A percentile compares a stretch with the other conserved stretches of the same genome.
These are phyloP conservation scores for Sicus ferrugineus DNA, from an alignment of 2,888 invertebrate genomes.

Conservation along the genomic window DNA sequence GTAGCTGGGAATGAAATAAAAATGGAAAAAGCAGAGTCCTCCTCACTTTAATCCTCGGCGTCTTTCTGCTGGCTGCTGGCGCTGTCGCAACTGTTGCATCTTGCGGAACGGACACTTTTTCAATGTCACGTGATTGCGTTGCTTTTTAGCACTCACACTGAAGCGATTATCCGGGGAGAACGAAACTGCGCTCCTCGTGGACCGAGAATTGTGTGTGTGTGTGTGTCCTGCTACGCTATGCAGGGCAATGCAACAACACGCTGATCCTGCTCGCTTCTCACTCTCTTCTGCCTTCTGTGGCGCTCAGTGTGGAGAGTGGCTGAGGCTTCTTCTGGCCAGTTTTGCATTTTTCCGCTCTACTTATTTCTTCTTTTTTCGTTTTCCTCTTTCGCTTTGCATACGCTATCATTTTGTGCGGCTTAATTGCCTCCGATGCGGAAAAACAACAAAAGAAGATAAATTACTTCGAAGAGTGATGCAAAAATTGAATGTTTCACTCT, in stretches of 20 bases:
- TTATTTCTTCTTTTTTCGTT: slow-evolving; percentile 28
- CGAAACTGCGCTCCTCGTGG: slow-evolving; percentile 24
- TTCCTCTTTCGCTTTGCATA: slow-evolving; percentile 40
- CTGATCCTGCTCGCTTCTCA: slow-evolving; percentile 32
- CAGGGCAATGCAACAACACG: slow-evolving; percentile 46
- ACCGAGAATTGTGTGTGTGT: slow-evolving; percentile 1
- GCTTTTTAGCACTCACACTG: slow-evolving; percentile 15
- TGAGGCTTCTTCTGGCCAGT: slow-evolving; percentile 9
- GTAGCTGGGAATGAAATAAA: background rate
- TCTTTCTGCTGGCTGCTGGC: background rate
- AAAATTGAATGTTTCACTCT: background rate
- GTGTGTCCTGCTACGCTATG: slow-evolving; percentile 31
- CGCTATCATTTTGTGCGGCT: slow-evolving; percentile 44
- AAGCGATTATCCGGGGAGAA: slow-evolving; percentile 28
- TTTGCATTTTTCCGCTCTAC: slow-evolving; percentile 15
- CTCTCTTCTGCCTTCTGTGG: background rate
- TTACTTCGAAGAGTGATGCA: background rate
- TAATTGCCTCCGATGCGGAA: slow-evolving; percentile 43
- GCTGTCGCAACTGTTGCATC: background rate
- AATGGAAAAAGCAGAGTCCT: background rate
- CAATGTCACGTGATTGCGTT: slow-evolving; percentile 41
- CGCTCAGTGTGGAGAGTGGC: too few relatives aligned
- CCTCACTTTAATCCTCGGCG: slow-evolving; percentile 16
- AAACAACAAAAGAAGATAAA: slow-evolving; percentile 9
- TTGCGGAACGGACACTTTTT: slow-evolving; percentile 30